Evolutionary conservation across 2,888 invertebrate genomes (phyloP).

Genomic region (Crossocerus cetratus): DNA sequence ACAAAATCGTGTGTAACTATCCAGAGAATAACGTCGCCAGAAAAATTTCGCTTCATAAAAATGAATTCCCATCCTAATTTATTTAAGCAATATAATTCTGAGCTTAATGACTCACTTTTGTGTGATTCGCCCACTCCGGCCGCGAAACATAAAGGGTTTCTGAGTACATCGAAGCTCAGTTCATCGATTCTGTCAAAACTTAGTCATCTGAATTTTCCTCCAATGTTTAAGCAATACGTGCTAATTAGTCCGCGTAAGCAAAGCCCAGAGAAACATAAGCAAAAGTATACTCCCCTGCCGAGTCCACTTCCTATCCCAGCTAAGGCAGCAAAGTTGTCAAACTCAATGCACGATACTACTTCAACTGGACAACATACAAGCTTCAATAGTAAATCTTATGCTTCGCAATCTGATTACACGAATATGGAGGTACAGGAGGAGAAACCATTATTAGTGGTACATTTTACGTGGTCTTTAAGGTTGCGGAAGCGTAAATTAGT

Average conservation of each 20-base stretch:
- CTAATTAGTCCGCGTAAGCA: conserved; percentile 49
- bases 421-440: conserved; percentile 53
- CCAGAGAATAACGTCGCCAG: conserved; percentile 49
- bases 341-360: conserved; percentile 39
- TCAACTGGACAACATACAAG: conserved; percentile 35
- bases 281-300: conserved; percentile 64
- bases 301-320: conserved; percentile 62
- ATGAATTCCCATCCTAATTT: conserved; percentile 64
- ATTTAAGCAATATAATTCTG: conserved; percentile 44
- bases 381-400: conserved; percentile 25
- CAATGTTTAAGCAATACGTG: conserved; percentile 64
- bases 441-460: conserved; percentile 66
- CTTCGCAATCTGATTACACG: conserved; percentile 39
- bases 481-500: conserved; percentile 9
- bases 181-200: conserved; percentile 63
- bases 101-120: conserved; percentile 41
- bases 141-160: conserved; percentile 41
- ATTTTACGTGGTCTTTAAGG: conserved; percentile 31
- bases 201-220: conserved; percentile 64
- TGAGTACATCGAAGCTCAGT: conserved; percentile 51
- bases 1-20: conserved; percentile 63
- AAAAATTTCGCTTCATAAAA: conserved; percentile 55
- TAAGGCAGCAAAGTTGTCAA: conserved; percentile 62
- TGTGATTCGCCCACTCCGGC: conserved; percentile 17
- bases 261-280: conserved; percentile 44